phyloP scores from a whole-genome alignment of 2,113 vertebrate genomes.

The human (Homo sapiens) region DNA sequence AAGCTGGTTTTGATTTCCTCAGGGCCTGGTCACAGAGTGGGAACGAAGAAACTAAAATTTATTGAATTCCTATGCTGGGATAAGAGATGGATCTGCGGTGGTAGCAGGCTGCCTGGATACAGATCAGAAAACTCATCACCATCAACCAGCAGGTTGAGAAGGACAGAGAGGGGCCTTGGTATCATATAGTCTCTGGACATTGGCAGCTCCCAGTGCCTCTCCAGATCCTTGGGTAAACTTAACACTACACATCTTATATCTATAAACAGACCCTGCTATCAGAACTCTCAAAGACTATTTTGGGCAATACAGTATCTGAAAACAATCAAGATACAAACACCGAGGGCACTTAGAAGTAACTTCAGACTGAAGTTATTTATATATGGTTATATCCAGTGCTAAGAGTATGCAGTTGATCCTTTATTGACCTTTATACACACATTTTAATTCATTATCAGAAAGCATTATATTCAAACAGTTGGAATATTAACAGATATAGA shows the following conservation, averaged over 20 bases:
- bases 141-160: neutral
- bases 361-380: neutral
- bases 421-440: neutral
- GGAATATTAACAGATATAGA: neutral
- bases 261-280: neutral
- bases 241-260: neutral
- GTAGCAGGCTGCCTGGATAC: neutral
- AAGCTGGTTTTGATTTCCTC: neutral
- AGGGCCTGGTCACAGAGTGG: neutral
- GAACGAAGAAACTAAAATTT: neutral
- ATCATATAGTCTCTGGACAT: neutral
- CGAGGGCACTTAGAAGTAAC: neutral
- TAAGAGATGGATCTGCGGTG: neutral
- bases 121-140: neutral
- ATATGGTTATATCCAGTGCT: neutral
- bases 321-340: neutral
- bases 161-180: too few species aligned
- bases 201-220: neutral
- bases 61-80: neutral
- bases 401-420: neutral
- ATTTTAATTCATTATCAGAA: neutral
- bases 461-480: neutral
- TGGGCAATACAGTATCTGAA: neutral
- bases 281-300: neutral
- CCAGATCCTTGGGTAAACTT: too few species aligned